Evolutionary conservation across 2,888 invertebrate genomes (phyloP).

Genomic region (Acrobeloides nanus): DNA sequence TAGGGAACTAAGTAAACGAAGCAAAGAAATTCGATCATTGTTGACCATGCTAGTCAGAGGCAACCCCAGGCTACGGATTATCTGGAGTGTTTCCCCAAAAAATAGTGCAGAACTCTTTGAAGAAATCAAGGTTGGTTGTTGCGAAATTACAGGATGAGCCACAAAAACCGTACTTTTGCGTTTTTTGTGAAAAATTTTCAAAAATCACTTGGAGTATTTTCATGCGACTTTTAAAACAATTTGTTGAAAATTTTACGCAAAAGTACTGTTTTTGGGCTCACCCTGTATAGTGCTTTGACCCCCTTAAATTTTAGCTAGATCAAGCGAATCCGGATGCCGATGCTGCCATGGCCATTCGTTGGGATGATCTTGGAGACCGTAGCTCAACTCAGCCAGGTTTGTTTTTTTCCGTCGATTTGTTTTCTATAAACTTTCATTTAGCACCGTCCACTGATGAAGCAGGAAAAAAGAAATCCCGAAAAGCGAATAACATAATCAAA

Average conservation of each 20-base stretch:
- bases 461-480: too few species aligned
- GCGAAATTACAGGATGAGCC: neutral
- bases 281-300: neutral
- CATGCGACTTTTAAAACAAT: too few species aligned
- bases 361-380: constrained; percentile 8
- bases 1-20: constrained; percentile 46
- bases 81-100: constrained; percentile 26
- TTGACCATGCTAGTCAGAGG: constrained; percentile 85
- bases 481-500: too few species aligned
- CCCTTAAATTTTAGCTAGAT: constrained; percentile 8
- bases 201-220: neutral
- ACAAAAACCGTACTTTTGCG: neutral
- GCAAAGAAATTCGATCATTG: constrained; percentile 39
- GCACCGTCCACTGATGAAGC: too few species aligned
- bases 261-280: constrained; percentile 9
- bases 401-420: too few species aligned
- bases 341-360: constrained; percentile 9
- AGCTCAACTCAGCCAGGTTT: too few species aligned
- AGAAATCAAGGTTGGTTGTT: constrained; percentile 26
- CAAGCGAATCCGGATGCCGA: constrained; percentile 18
- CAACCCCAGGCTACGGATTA: constrained; percentile 71
- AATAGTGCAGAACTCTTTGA: constrained; percentile 34
- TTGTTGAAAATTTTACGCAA: too few species aligned
- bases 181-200: too few species aligned
- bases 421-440: too few species aligned